Conservation (phyloP, 2,797 vertebrate genomes). For the Myiotriccus ornatus region DNA sequence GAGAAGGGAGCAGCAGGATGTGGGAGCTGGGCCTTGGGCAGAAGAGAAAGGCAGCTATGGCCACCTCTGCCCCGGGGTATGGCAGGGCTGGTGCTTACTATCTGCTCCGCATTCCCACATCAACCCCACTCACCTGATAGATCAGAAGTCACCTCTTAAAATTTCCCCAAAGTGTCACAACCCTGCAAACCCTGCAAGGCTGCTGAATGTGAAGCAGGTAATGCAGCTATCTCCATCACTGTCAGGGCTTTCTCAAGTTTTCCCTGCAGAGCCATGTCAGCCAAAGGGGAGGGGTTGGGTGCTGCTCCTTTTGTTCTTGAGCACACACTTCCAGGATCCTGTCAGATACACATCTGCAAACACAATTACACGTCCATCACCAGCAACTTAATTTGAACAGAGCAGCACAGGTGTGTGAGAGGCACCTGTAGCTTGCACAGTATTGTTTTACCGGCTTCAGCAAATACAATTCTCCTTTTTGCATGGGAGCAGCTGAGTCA, state of each 20-base stretch:
- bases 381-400: constrained; percentile 15
- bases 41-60: not conserved
- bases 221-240: not conserved
- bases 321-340: not conserved
- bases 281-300: not conserved
- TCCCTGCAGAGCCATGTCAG: not conserved
- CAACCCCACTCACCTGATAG: not conserved
- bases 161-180: not conserved
- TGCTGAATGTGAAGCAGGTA: not conserved
- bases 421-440: not conserved
- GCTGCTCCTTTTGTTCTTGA: constrained; percentile 36
- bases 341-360: not conserved
- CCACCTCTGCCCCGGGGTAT: not conserved
- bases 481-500: not conserved
- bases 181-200: not conserved
- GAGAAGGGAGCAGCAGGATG: not conserved
- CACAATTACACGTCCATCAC: constrained; percentile 29
- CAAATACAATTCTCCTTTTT: not conserved
- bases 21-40: not conserved
- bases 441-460: not conserved
- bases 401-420: not conserved
- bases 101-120: not conserved
- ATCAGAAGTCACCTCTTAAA: not conserved
- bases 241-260: not conserved
- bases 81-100: not conserved